Conservation (phyloP, 1,140 invertebrate species). For the Brachionus calyciflorus region DNA sequence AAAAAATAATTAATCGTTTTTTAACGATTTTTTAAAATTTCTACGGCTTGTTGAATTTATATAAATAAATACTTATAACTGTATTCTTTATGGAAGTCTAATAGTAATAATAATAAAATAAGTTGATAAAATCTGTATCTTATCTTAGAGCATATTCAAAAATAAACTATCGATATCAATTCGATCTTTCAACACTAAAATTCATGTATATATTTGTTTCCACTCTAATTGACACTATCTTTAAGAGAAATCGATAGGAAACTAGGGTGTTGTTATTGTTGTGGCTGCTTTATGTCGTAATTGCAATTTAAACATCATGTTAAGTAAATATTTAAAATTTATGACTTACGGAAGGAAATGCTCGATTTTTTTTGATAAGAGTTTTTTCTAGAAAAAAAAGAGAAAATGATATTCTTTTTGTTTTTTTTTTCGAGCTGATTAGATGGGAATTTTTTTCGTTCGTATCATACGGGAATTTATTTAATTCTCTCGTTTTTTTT, state of each 20-base stretch:
- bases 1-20: constrained; percentile 38
- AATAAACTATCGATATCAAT: constrained; percentile 31
- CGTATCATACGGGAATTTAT: constrained; percentile 8
- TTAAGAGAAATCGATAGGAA: not conserved
- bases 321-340: constrained; percentile 30
- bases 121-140: constrained; percentile 41
- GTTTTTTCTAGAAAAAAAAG: too few relatives aligned
- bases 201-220: not conserved
- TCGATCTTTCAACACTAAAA: constrained; percentile 18
- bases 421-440: not conserved
- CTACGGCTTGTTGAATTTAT: not conserved
- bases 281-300: not conserved
- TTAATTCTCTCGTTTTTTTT: too few relatives aligned
- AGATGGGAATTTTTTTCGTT: not conserved
- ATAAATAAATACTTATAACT: too few relatives aligned
- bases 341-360: constrained; percentile 12
- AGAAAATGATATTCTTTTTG: constrained; percentile 26
- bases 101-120: too few relatives aligned
- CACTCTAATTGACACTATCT: constrained; percentile 30
- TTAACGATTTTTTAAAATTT: constrained; percentile 25
- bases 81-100: too few relatives aligned
- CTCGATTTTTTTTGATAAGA: too few relatives aligned
- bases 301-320: not conserved
- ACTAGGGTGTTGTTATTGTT: too few relatives aligned
- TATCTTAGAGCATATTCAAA: constrained; percentile 14